Base-by-base conservation (phyloP, 2,113 vertebrate genomes). In the Pollachius pollachius region DNA sequence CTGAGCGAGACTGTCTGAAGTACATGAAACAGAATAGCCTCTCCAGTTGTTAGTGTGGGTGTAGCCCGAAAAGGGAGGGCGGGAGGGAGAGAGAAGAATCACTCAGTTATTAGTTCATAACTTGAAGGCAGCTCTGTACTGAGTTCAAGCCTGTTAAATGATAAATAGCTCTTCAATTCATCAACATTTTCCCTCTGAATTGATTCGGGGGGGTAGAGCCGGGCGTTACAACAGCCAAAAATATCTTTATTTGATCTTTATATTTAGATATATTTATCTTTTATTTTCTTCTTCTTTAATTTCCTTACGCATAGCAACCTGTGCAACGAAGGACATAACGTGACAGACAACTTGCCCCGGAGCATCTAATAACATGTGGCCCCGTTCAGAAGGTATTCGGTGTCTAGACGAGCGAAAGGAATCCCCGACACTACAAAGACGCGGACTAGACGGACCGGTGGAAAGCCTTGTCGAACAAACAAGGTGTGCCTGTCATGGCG, bases 401-500 rank as follows among this genome's bases (percentile, higher is more conserved):
- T 77, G 84, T 75, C 82, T 62, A 69, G 68, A 82, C 72, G 74
- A 69, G 70, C 81, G 68, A 71, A 70, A 62, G 69, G 66, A 66
- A 80, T 78, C 80, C 81, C 84, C 73, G 70, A 60, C 63, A 60
- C 41, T 12, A 84, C 80, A 72, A 62, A 81, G 81, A 66, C 48
- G 15, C 73, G 73, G 75, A 80, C 76, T 62, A 80, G 77, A 76
- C 80, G 72, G 75, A 66, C 57, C 19, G 8, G 54, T 23, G 52
- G 52, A n/a, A 63, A 71, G 70, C 71, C 77, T 71, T 64, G 76
- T 87, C 80, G 85, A 84, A 90, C 87, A 87, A 91, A 89, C 86
- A 85, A 74, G 77, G 76, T 73, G 41, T 78, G 82, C 85, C 83
- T 89, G 85, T 88, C 87, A 83, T 79, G 78, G 82, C 86, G 85